A percentile compares a stretch with the other conserved stretches of the same genome.
These are phyloP conservation scores for Tympanoctomys barrerae DNA, from an alignment of 2,797 vertebrate genomes.

Conservation along the genomic window DNA sequence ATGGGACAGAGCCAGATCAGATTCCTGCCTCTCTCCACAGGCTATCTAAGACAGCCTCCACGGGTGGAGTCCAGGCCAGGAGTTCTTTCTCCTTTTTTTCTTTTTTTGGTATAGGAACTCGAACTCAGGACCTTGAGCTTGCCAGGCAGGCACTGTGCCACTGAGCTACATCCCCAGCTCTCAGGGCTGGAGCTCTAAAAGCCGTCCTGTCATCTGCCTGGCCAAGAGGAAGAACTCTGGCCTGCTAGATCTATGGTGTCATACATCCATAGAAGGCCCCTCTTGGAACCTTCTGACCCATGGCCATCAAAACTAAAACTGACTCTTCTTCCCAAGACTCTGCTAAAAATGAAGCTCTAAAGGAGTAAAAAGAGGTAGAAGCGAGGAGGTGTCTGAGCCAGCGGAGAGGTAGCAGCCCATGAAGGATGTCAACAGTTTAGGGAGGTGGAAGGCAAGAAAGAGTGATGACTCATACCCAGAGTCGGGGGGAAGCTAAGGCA, in stretches of 20 bases:
- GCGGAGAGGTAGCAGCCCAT: neutral
- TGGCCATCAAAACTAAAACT: neutral
- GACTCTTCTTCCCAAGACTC: neutral
- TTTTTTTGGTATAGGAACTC: too few species aligned
- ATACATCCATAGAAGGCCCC: neutral
- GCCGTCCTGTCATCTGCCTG: neutral
- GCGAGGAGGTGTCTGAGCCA: neutral
- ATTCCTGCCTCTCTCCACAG: neutral
- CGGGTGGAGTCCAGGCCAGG: neutral
- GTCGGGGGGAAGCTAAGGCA: neutral
- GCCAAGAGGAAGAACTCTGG: neutral
- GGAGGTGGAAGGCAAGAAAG: conserved; percentile 46
- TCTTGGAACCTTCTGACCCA: neutral
- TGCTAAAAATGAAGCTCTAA: conserved; percentile 13
- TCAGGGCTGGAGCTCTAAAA: neutral
- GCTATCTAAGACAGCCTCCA: neutral
- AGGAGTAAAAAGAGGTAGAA: conserved; percentile 18
- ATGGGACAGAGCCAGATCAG: neutral
- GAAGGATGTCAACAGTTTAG: neutral
- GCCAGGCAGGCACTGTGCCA: too few species aligned
- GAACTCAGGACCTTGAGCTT: too few species aligned
- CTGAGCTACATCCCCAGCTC: too few species aligned
- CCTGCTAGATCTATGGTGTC: neutral
- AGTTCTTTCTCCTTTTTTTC: neutral
- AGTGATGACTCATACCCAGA: conserved; percentile 1